Base-by-base conservation (phyloP, 1,140 invertebrate species). In the Medauroidea extradentata region DNA sequence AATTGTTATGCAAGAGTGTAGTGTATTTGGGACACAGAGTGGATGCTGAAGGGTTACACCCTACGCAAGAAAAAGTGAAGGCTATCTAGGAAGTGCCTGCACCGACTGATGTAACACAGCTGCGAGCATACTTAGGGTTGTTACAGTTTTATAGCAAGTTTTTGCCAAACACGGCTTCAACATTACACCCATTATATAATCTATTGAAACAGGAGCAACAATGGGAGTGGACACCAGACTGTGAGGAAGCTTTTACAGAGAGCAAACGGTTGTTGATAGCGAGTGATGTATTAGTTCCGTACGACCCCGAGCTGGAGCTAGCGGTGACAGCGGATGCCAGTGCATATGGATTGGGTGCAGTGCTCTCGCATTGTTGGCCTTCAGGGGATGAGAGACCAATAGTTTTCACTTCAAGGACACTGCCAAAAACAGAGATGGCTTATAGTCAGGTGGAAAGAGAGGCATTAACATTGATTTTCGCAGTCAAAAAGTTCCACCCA, bases 361-460 rank as follows among this genome's bases (percentile, higher is more conserved):
- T 68, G 0, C 60, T 68, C 14, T 23, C 50, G 0, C 61, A 68
- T 39, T 46, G 64, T 11, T 63, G 71, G 57, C 65, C 66, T 0
- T 59, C 64, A 49, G 68, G 63, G 18, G 52, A 52, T n/a, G 2
- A 71, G 77, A 49, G 57, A 57, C 73, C 75, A 19, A 74, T 83
- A 44, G 68, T 70, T 4, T 79, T 67, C 68, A 73, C 70, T 11
- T 81, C 79, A 9, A 62, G 73, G 48, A 69, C 70, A 1, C 63
- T 83, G 27, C 67, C 65, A n/a, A 42, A 65, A 27, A 63, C 75
- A 4, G 74, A 82, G 63, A 61, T 68, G 63, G 79, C 75, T 53
- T 80, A 83, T 51, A 59, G 72, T 9, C 75, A 78, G 59, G 75
- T 80, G 24, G 78, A 85, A 29, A 79, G 75, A 63, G 80, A 85